phyloP scores from a whole-genome alignment of 2,797 vertebrate genomes.

The Thaleichthys pacificus region DNA sequence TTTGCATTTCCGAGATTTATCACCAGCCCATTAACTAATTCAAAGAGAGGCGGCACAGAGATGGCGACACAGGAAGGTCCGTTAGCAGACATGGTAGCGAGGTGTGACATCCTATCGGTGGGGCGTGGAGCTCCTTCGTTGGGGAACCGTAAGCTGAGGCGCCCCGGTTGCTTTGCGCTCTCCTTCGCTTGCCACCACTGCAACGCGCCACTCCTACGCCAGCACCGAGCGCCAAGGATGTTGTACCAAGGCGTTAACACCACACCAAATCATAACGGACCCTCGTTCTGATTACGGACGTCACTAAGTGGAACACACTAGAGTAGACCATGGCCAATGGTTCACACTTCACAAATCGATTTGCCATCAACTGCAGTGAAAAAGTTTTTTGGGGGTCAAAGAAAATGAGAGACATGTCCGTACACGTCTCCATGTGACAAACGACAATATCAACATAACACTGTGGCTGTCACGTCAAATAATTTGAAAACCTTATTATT shows the following conservation, averaged over 20 bases:
- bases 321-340: too few relatives aligned
- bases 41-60: slow-evolving; percentile 3
- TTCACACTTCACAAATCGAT: not conserved
- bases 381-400: not conserved
- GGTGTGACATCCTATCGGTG: slow-evolving; percentile 50
- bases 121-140: slow-evolving; percentile 14
- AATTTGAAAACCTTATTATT: not conserved
- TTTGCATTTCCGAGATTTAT: not conserved
- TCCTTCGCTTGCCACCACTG: slow-evolving; percentile 11
- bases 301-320: too few relatives aligned
- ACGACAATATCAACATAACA: not conserved
- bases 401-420: not conserved
- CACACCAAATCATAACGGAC: not conserved
- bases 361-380: not conserved
- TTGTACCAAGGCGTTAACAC: not conserved
- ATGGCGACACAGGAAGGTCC: slow-evolving; percentile 20
- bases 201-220: slow-evolving; percentile 3
- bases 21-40: not conserved
- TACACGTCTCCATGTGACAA: not conserved
- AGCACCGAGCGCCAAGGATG: not conserved
- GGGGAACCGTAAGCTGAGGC: not conserved
- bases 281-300: too few relatives aligned
- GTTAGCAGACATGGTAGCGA: slow-evolving; percentile 35
- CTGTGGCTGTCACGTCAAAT: not conserved
- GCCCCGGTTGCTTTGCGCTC: slow-evolving; percentile 33